Evolutionary conservation across 30 jellyfish, hydroid and myxozoan species (phyloP).

Genomic region (Chrysaora quinquecirrha): DNA sequence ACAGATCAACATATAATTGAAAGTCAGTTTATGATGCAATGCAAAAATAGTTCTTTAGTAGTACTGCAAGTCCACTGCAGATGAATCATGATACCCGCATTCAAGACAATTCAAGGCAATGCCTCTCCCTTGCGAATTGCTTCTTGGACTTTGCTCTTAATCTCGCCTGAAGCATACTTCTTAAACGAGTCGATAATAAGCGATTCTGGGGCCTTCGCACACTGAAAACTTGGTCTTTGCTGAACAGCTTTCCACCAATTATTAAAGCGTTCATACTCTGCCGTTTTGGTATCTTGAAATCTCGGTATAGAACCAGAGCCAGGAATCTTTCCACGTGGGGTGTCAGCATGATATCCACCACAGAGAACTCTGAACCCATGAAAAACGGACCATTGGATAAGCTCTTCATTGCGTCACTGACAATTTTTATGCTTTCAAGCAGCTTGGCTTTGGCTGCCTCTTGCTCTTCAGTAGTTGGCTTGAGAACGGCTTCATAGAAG

Average conservation of each 20-base stretch:
- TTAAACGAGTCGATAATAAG: no score
- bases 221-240: neutral
- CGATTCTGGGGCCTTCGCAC: no score
- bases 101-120: neutral
- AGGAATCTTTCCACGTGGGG: slow-evolving; percentile 23
- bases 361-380: slow-evolving; percentile 17
- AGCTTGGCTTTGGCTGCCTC: neutral
- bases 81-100: no score
- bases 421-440: neutral
- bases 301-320: no score
- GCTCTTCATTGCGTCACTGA: slow-evolving; percentile 13
- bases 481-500: slow-evolving; percentile 24
- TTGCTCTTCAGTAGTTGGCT: slow-evolving; percentile 25
- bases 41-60: no score
- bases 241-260: slow-evolving; percentile 31
- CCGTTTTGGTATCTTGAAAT: neutral
- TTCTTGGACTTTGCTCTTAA: no score
- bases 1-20: no score
- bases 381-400: slow-evolving; percentile 30
- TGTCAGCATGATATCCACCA: slow-evolving; percentile 3
- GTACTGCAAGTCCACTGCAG: no score
- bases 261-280: neutral
- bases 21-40: no score
- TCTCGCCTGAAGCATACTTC: no score
- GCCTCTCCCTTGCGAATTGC: neutral